Conservation (phyloP, 2,113 vertebrate species). For the Hypocryptadius cinnamomeus region DNA sequence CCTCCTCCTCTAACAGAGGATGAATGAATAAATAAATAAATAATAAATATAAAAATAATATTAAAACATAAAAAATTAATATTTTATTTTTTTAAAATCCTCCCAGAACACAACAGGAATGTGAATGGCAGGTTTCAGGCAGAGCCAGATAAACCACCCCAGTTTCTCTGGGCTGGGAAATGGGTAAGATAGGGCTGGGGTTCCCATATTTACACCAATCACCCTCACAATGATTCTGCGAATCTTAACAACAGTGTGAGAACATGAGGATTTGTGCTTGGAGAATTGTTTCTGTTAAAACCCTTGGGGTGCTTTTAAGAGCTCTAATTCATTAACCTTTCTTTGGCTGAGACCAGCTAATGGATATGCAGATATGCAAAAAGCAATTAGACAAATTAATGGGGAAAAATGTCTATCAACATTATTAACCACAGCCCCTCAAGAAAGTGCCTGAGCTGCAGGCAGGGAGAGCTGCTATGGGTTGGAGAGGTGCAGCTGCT, state of each 20-base stretch:
- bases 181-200: background rate
- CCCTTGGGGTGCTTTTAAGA: background rate
- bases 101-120: background rate
- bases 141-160: background rate
- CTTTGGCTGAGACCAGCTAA: background rate
- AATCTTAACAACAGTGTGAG: background rate
- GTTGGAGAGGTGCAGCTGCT: background rate
- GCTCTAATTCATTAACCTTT: slow-evolving; percentile 42
- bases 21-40: background rate
- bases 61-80: background rate
- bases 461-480: background rate
- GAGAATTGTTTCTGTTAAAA: background rate
- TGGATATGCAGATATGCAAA: background rate
- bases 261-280: background rate
- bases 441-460: background rate
- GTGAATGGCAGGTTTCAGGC: background rate
- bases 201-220: background rate
- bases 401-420: background rate
- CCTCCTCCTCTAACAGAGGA: background rate
- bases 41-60: background rate
- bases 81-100: background rate
- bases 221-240: background rate
- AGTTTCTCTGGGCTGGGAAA: background rate
- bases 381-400: slow-evolving; percentile 19
- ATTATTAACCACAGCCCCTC: background rate